A percentile compares a stretch with the other conserved stretches of the same genome.
These are phyloP conservation scores for Neotoxoptera formosana DNA, from an alignment of 1,140 invertebrate species.

Conservation along the genomic window DNA sequence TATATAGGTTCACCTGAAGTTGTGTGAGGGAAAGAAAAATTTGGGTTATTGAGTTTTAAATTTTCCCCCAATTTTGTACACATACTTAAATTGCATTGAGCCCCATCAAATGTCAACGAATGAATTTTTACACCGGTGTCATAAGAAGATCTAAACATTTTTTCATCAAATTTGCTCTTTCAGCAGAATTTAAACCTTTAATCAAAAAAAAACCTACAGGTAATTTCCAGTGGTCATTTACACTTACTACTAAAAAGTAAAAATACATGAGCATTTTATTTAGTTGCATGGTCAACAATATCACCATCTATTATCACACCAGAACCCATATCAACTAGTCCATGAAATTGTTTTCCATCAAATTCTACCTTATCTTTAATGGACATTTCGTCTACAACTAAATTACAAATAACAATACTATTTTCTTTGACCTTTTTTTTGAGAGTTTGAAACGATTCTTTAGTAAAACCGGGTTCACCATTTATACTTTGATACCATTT, in stretches of 20 bases:
- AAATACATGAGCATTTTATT: conserved; percentile 30
- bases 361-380: conserved; percentile 61
- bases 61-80: conserved; percentile 59
- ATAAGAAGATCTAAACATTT: conserved; percentile 60
- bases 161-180: conserved; percentile 59
- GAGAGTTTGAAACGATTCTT: conserved; percentile 28
- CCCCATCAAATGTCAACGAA: conserved; percentile 63
- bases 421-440: background rate
- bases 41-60: background rate
- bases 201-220: conserved; percentile 48
- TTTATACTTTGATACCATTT: conserved; percentile 17
- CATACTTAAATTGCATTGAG: conserved; percentile 60
- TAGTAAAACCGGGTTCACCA: conserved; percentile 33
- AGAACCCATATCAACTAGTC: conserved; percentile 60
- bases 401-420: background rate
- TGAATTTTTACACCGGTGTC: conserved; percentile 60
- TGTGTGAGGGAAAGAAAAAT: background rate
- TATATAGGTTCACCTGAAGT: background rate
- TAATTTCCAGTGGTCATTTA: conserved; percentile 42
- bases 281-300: conserved; percentile 57
- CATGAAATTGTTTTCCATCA: conserved; percentile 59
- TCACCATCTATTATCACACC: conserved; percentile 53
- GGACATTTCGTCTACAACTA: conserved; percentile 61
- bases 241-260: conserved; percentile 39
- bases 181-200: background rate